Evolutionary conservation across 2,113 vertebrate genomes (phyloP), one percentile per base, ranked within the genome.

Genomic region (Leuciscus idus): DNA sequence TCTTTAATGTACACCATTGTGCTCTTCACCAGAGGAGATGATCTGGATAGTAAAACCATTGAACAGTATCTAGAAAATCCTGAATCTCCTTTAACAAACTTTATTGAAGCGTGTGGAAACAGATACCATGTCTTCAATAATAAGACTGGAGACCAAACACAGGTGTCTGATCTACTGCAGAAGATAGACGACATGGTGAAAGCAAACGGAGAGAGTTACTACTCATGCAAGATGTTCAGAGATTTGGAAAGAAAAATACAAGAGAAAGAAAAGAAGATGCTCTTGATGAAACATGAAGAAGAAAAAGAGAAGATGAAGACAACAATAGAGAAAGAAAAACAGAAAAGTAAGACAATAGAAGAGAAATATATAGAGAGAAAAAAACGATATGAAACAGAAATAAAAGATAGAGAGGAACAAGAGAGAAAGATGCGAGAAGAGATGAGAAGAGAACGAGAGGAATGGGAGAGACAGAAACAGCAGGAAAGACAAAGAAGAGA

Each of bases 121-220:
- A 26, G 26, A 26, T 26, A 1, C 26, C 26, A 26, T 26, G 26
- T 26, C 1, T 26, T 26, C 26, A 26, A 26, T 26, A 26, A 26
- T 26, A 26, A 26, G 26, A 26, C 26, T 26, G 26, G 26, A 26
- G 26, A 26, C 26, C 26, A 1, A 26, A 26, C 0, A 26, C 26
- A 26, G 26, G 26, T 26, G 26, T 26, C 26, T 26, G 26, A 26
- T 26, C 72, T 74, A 46, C 72, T 74, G 72, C 1, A 74, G 72
- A 74, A 46, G 39, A 74, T 74, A 10, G 36, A 74, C 4, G n/a
- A 26, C 36, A 74, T 74, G 72, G 72, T 74, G 72, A 74, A 48
- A 23, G 23, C 0, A n/a, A 74, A 74, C 5, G 72, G 72, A 74
- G 72, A 2, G 0, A 74, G 72, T 26, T 74, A 74, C 72, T 74